phyloP scores from a whole-genome alignment of 1,140 invertebrate species.

The Caenorhabditis elegans region DNA sequence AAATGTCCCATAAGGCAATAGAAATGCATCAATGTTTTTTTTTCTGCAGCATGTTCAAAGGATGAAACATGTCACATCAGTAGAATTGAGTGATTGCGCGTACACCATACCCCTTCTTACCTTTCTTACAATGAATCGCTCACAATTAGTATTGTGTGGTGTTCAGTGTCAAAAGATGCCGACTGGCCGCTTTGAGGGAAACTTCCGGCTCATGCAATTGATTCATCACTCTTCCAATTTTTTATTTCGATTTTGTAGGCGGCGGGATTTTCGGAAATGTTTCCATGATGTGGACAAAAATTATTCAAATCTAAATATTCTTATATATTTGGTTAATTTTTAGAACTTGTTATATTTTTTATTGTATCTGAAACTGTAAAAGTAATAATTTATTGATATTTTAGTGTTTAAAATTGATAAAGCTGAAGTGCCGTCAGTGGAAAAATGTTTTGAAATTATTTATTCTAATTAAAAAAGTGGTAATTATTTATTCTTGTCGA shows the following conservation, averaged over 20 bases:
- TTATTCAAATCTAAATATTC: no score
- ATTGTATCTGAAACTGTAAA: no score
- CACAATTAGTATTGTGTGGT: slow-evolving; percentile 25
- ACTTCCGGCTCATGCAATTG: slow-evolving; percentile 27
- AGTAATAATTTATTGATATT: no score
- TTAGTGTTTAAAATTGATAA: no score
- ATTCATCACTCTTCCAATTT: slow-evolving; percentile 14
- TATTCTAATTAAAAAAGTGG: no score
- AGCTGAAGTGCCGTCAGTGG: no score
- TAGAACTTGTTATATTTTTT: no score
- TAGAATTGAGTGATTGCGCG: slow-evolving; percentile 22
- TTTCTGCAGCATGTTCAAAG: not conserved
- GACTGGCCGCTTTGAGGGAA: slow-evolving; percentile 8
- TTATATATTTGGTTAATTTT: no score
- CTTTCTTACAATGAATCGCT: slow-evolving; percentile 9
- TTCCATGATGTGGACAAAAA: not conserved
- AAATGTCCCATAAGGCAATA: not conserved
- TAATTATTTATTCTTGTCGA: no score
- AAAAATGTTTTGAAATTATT: no score
- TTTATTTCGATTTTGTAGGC: not conserved
- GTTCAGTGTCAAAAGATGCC: not conserved
- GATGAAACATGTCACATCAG: slow-evolving; percentile 31
- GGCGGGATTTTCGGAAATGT: not conserved
- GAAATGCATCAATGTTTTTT: slow-evolving; percentile 7
- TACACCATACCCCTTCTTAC: not conserved